Conservation (phyloP, 2,113 vertebrate genomes). For the Platichthys stellatus region DNA sequence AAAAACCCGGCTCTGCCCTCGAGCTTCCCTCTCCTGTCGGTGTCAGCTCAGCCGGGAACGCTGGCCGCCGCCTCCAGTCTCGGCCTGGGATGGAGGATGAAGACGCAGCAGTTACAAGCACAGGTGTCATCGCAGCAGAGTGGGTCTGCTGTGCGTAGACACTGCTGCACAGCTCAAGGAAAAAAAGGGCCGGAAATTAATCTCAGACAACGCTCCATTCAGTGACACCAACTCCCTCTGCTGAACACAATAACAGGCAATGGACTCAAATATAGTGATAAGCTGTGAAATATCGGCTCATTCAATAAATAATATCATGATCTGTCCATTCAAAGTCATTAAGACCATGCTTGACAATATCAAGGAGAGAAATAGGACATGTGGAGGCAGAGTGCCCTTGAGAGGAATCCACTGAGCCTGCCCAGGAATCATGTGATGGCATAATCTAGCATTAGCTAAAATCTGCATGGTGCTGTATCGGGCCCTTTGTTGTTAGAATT, state of each 20-base stretch:
- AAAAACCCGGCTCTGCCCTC: constrained; percentile 1
- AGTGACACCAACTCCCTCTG: constrained; percentile 36
- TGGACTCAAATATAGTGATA: constrained; percentile 11
- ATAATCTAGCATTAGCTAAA: constrained; percentile 61
- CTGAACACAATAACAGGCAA: constrained; percentile 29
- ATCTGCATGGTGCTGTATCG: constrained; percentile 14
- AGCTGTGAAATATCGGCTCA: not conserved
- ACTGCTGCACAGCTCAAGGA: constrained; percentile 23
- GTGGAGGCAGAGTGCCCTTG: constrained; percentile 26
- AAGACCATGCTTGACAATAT: not conserved
- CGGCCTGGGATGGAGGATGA: not conserved
- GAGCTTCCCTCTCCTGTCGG: constrained; percentile 8
- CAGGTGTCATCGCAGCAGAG: constrained; percentile 17
- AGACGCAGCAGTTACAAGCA: not conserved
- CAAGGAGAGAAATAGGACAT: too few relatives aligned
- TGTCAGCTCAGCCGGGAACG: constrained; percentile 34
- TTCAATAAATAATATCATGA: not conserved
- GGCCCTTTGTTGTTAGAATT: constrained; percentile 42
- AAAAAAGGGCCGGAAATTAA: constrained; percentile 43
- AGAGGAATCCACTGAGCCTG: constrained; percentile 33
- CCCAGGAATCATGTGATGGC: constrained; percentile 60
- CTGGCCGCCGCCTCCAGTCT: constrained; percentile 27
- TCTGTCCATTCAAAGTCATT: not conserved
- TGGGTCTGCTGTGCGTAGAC: constrained; percentile 4
- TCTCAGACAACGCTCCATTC: constrained; percentile 36